Percentiles rank a stretch among this genome's conserved stretches.
phyloP scores from a whole-genome alignment of 2,888 invertebrate genomes.

The Agelastica alni region DNA sequence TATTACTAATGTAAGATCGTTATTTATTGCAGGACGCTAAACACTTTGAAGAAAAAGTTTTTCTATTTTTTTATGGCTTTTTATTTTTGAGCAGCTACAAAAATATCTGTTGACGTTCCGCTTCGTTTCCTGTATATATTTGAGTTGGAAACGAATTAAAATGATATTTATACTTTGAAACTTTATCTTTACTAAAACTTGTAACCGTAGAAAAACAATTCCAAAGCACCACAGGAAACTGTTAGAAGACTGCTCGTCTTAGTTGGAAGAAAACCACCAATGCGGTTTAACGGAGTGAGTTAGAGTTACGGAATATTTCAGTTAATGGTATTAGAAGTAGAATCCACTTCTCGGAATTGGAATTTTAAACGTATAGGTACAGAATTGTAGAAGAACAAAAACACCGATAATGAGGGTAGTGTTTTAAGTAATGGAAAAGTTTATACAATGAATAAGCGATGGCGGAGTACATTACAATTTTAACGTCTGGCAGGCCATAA shows the following conservation, averaged over 20 bases:
- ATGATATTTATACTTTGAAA: neutral
- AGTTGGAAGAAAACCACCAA: conserved; percentile 11
- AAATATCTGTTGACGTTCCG: too few relatives aligned
- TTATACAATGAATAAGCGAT: conserved; percentile 10
- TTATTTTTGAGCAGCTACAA: too few relatives aligned
- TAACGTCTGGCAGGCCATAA: neutral
- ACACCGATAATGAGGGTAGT: conserved; percentile 18
- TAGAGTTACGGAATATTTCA: conserved; percentile 18
- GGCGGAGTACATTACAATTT: conserved; percentile 15
- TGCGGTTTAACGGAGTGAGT: conserved; percentile 8
- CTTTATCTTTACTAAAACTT: neutral
- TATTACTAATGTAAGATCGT: too few relatives aligned
- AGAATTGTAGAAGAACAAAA: conserved; percentile 14
- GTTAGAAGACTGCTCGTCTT: neutral
- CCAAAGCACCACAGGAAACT: neutral
- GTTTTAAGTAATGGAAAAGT: conserved; percentile 17
- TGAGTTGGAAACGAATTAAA: neutral
- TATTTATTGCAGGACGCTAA: too few relatives aligned
- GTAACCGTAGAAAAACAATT: neutral
- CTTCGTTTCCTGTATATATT: too few relatives aligned
- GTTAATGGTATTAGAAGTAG: conserved; percentile 18
- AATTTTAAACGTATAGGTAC: conserved; percentile 22
- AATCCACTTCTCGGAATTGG: conserved; percentile 20
- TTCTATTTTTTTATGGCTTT: too few relatives aligned
- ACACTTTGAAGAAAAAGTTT: too few relatives aligned